Base-by-base conservation (phyloP, 2,113 vertebrate genomes). In the Alouatta palliata region DNA sequence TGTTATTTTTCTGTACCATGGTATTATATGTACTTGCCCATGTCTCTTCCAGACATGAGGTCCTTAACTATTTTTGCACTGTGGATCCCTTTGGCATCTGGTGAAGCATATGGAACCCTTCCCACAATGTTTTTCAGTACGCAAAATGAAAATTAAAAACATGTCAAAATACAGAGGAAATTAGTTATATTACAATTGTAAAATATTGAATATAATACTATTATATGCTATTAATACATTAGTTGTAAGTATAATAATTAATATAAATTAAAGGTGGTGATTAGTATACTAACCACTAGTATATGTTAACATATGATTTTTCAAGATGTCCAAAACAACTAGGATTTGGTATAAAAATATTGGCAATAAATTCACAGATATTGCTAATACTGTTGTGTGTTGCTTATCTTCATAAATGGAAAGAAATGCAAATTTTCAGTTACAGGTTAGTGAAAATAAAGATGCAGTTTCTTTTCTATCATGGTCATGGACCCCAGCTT, bases 41-140 rank as follows among this genome's bases (percentile, higher is more conserved):
- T n/a, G 35, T 85, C 81, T 94, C 40, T 91, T 95, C 58, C 93
- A 97, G 87, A 95, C 54, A 76, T 52, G 19, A 49, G 61, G 40
- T 95, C 90, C 87, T 90, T 82, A 96, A 93, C 84, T 73, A 92
- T 77, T 97, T 95, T 97, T 92, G 77, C 73, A 40, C 82, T 82
- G 27, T 84, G 54, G 71, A 54, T 92, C 77, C 37, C 40, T 88
- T 76, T 92, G 68, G 61, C 52, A 97, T 82, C 79, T 83, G 52
- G 56, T 75, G 14, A 93, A 95, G 54, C 88, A 88, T 86, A 94
- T 94, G 82, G 61, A 93, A 75, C 61, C 47, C 30, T 68, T 92
- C 64, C 43, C 76, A 90, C 87, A 84, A 82, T 91, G 43, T 87
- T 97, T 96, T 92, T 30, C 86, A 81, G 86, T 91, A 71, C 23